A percentile compares a stretch with the other conserved stretches of the same genome.
Conservation (phyloP, 2,888 invertebrate genomes). For the Acanthosoma haemorrhoidale region DNA sequence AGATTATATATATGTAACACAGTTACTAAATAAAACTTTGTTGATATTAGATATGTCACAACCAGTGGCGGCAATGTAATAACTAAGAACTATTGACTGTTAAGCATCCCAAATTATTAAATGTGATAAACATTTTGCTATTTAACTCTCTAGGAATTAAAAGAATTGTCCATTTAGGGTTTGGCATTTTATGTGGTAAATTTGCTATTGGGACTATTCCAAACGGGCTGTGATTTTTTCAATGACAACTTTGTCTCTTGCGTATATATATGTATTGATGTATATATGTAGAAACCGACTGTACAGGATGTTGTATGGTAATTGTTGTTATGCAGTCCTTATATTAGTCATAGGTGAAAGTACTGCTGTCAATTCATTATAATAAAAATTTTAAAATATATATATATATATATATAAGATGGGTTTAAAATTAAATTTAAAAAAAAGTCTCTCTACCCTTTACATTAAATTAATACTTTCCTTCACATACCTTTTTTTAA, state of each 20-base stretch:
- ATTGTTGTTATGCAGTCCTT: conserved; percentile 37
- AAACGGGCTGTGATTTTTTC: conserved; percentile 69
- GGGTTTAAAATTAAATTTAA: conserved; percentile 32
- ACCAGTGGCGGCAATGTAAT: conserved; percentile 15
- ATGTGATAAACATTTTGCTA: conserved; percentile 40
- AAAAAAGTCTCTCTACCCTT: conserved; percentile 6
- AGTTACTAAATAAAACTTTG: conserved; percentile 29
- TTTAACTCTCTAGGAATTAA: conserved; percentile 38
- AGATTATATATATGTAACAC: conserved; percentile 29
- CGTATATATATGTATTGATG: conserved; percentile 35
- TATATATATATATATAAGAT: conserved; percentile 28
- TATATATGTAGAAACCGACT: conserved; percentile 39
- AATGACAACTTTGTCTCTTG: conserved; percentile 39
- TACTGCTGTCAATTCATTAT: conserved; percentile 38
- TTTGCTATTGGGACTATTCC: conserved; percentile 51
- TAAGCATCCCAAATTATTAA: conserved; percentile 37
- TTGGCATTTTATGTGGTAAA: conserved; percentile 37
- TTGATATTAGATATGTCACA: conserved; percentile 27
- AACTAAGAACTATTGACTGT: conserved; percentile 37
- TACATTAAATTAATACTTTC: not conserved
- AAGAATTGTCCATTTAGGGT: conserved; percentile 38
- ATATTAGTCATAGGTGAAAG: conserved; percentile 35
- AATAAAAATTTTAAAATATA: not conserved
- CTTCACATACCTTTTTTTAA: not conserved
- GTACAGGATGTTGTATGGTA: conserved; percentile 41